Base-by-base conservation (phyloP, 2,888 invertebrate genomes). In the Philereme vetulata region DNA sequence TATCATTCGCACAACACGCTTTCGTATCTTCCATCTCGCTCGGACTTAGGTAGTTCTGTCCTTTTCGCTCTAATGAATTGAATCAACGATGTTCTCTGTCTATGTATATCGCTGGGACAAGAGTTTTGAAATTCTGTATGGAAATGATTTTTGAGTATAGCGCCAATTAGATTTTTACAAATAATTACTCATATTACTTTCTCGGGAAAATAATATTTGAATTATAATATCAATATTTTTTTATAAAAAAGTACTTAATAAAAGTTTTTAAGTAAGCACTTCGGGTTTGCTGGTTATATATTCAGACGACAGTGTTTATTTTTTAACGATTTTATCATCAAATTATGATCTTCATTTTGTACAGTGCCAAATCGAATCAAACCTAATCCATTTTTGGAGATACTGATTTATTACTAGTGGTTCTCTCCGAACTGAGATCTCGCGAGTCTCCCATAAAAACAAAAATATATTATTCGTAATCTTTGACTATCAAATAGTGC, bases 11-110 rank as follows among this genome's bases (percentile, higher is more conserved):
- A 44, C 72, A 56, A 60, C 60, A 32, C 46, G 67, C 47, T 46
- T 60, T 51, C 38, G 51, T 8, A 62, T 72, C 58, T 46, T 40
- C 52, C 21, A 33, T 81, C 78, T 49, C 83, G 66, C 72, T 85
- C 80, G 67, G 8, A 47, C 11, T 53, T 11, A 36, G 21, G 21
- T 49, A 10, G 43, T 44, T 43, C 54, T 55, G 35, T 69, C 69
- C 44, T 57, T 57, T 45, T 69, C 64, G 42, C 81, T 79, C 86
- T 92, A 93, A 93, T 91, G 93, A 93, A 93, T 92, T 92, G 85
- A 88, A 89, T 89, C 90, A 91, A 86, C 90, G 88, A 85, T 82
- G 80, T 85, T 84, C 87, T 82, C 85, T 84, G 81, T 84, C 86
- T 21, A 21, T 87, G 84, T 64, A 77, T 84, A 77, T 84, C 84